Conservation (phyloP, 2,113 vertebrate species). For the Pelecanoides urinatrix region DNA sequence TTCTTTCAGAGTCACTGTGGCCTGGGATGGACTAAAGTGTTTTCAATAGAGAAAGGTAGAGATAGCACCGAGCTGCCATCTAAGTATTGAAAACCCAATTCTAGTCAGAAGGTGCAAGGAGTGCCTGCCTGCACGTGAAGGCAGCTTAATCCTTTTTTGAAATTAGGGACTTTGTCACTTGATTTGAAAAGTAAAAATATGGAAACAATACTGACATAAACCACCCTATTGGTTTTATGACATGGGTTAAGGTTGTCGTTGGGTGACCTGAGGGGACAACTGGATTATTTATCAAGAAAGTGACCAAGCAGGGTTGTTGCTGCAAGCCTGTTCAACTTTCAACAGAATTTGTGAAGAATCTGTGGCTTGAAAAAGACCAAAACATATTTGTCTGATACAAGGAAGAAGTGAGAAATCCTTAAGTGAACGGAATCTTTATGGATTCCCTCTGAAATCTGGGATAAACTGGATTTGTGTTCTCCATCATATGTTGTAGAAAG, state of each 20-base stretch:
- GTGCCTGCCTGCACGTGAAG: neutral
- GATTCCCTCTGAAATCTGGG: neutral
- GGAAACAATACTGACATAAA: neutral
- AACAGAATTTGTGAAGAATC: neutral
- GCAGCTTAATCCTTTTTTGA: neutral
- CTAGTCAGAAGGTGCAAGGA: neutral
- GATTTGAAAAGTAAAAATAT: neutral
- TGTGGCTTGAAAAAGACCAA: neutral
- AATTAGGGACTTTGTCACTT: neutral
- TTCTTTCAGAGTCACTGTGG: neutral
- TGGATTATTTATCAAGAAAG: neutral
- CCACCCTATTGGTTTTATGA: neutral
- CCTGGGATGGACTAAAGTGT: neutral
- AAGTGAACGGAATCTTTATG: neutral
- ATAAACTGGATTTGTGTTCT: neutral
- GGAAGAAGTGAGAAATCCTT: neutral
- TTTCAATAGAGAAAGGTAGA: neutral
- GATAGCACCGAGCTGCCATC: neutral
- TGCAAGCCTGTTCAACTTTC: neutral
- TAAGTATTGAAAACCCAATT: neutral
- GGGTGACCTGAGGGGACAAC: neutral
- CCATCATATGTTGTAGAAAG: neutral
- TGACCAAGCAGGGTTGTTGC: neutral
- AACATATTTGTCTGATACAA: neutral
- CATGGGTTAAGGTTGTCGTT: neutral